Evolutionary conservation across 1,140 invertebrate genomes (phyloP), one percentile per base, ranked within the genome.

Genomic region (Bombus consobrinus): DNA sequence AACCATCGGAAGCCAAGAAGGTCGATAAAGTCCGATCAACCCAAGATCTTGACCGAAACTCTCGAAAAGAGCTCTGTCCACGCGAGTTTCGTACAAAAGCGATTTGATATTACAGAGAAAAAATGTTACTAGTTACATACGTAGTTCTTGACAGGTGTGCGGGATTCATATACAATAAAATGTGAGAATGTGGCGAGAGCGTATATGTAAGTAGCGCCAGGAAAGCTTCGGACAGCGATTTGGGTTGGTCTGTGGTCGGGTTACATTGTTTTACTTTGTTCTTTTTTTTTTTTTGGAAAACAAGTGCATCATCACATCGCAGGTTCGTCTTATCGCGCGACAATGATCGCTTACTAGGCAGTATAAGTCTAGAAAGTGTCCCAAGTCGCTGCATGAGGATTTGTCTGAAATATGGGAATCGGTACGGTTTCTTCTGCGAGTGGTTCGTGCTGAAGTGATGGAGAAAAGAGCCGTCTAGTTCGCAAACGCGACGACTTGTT

Each of bases 361-460:
- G n/a, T 62, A 10, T 13, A 34, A 59, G 22, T 72, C 59, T 77
- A 66, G 39, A 66, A 79, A 62, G 39, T 75, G 74, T 85, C 88
- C 91, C 89, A 91, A 92, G 86, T 92, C 89, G 87, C 91, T 92
- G 87, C 87, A 86, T 83, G 77, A 84, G 57, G 82, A 78, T 83
- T 86, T 91, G 81, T 89, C 81, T 89, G 73, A 87, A 82, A 89
- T 83, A 71, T 79, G 71, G 89, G 87, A 90, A 34, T 73, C 80
- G 80, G 53, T 89, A 90, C 89, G 89, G 88, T 90, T 86, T 82
- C 88, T 82, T 88, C 88, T 92, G 91, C 79, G 66, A 76, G 77
- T 69, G 86, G 88, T 91, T 88, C 75, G 89, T 91, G 85, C 90
- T 84, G 68, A 86, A 88, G 80, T 83, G 92, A 87, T 88, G 75